These are phyloP conservation scores for Chaenodraco wilsoni DNA, from an alignment of 2,797 vertebrate species.

Conservation along the genomic window DNA sequence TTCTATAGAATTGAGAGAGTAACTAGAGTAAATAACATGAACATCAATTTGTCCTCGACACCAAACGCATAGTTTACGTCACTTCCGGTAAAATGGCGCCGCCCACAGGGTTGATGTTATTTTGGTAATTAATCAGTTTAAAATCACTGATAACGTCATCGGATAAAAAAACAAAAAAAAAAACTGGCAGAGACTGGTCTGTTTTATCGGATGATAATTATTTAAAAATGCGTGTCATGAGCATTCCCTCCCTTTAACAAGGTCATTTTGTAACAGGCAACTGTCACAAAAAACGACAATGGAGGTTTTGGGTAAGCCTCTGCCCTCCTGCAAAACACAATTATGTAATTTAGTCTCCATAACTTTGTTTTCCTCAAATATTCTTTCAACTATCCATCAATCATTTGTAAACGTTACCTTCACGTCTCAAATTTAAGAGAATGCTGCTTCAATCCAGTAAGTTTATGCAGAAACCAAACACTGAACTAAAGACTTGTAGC, in stretches of 20 bases:
- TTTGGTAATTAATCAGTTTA: too few relatives aligned
- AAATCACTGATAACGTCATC: too few relatives aligned
- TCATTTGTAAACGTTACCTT: slow-evolving; percentile 6
- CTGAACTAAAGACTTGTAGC: not conserved
- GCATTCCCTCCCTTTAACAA: slow-evolving; percentile 21
- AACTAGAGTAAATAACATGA: too few relatives aligned
- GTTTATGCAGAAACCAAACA: slow-evolving; percentile 6
- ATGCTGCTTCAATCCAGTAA: slow-evolving; percentile 21
- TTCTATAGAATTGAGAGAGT: too few relatives aligned
- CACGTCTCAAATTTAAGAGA: slow-evolving; percentile 10
- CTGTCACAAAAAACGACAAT: slow-evolving; percentile 41
- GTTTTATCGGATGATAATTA: too few relatives aligned
- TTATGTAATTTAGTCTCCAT: slow-evolving; percentile 36
- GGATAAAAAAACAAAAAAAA: too few relatives aligned
- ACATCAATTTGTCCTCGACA: too few relatives aligned
- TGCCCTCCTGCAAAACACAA: slow-evolving; percentile 23
- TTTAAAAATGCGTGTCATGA: too few relatives aligned
- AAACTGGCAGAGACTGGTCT: too few relatives aligned
- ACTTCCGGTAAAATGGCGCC: too few relatives aligned
- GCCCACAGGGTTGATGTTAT: too few relatives aligned
- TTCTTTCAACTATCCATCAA: slow-evolving; percentile 11
- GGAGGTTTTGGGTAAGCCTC: slow-evolving; percentile 28
- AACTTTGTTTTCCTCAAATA: not conserved
- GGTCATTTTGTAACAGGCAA: slow-evolving; percentile 45
- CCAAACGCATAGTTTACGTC: too few relatives aligned